Percentiles rank a stretch among this genome's conserved stretches.
Conservation (phyloP, 1,140 invertebrate species). For the Drosophila ananassae region DNA sequence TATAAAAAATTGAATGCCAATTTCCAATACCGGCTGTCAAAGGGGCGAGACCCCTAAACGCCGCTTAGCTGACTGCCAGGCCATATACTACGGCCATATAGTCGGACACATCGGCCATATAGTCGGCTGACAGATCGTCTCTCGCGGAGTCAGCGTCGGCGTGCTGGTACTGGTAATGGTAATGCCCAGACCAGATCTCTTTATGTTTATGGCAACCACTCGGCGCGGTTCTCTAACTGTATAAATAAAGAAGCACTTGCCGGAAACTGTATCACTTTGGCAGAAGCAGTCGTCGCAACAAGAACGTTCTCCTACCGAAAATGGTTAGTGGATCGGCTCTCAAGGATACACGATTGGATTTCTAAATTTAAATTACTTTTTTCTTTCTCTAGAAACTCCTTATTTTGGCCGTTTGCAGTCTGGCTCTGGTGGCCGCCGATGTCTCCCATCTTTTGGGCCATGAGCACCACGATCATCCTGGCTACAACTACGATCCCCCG, state of each 20-base stretch:
- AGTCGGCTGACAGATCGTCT: constrained; percentile 31
- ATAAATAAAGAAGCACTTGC: constrained; percentile 80
- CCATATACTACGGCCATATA: constrained; percentile 15
- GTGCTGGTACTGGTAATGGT: constrained; percentile 24
- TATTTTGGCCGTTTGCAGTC: constrained; percentile 48
- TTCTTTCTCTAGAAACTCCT: constrained; percentile 65
- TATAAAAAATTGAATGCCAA: constrained; percentile 26
- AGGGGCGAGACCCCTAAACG: constrained; percentile 56
- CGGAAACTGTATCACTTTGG: constrained; percentile 78
- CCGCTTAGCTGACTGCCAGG: constrained; percentile 47
- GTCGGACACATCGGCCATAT: constrained; percentile 13
- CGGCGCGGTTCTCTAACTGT: constrained; percentile 59
- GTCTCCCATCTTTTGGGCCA: constrained; percentile 69
- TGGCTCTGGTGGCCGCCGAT: constrained; percentile 71
- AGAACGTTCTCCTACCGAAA: constrained; percentile 60
- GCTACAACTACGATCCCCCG: constrained; percentile 68
- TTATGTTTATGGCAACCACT: constrained; percentile 37
- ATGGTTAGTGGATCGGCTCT: constrained; percentile 46
- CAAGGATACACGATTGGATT: not conserved
- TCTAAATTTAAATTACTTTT: not conserved
- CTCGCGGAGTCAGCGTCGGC: constrained; percentile 29
- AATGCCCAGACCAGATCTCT: constrained; percentile 23
- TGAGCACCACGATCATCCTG: constrained; percentile 62
- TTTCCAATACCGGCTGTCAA: constrained; percentile 52
- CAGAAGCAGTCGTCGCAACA: constrained; percentile 51